A percentile compares a stretch with the other conserved stretches of the same genome.
Conservation (phyloP, 2,797 vertebrate genomes). For the Peromyscus eremicus region DNA sequence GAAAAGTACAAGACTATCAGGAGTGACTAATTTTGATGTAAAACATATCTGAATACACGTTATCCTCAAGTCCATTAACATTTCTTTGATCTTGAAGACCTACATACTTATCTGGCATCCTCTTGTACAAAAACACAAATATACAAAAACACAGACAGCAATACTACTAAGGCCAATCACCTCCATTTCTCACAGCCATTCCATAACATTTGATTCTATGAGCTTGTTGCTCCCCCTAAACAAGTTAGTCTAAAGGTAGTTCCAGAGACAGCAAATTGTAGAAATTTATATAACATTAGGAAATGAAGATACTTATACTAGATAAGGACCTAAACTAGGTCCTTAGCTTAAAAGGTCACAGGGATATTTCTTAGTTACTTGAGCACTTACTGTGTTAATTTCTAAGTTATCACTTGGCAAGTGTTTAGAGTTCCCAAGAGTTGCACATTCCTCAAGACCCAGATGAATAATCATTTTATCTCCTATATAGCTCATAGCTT, state of each 20-base stretch:
- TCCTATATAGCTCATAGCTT: background rate
- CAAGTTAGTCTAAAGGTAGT: constrained; percentile 21
- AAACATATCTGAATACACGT: background rate
- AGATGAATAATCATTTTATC: background rate
- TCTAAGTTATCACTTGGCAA: background rate
- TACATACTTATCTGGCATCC: background rate
- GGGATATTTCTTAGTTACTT: background rate
- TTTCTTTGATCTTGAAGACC: background rate
- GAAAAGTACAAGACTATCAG: background rate
- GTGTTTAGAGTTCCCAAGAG: background rate
- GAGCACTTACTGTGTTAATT: background rate
- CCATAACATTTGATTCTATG: background rate
- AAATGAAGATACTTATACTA: constrained; percentile 42
- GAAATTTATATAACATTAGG: background rate
- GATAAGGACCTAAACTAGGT: background rate
- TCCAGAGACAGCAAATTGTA: constrained; percentile 10
- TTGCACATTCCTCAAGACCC: background rate
- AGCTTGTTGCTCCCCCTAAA: background rate
- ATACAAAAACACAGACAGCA: background rate
- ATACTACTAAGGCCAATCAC: background rate
- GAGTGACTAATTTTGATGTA: background rate
- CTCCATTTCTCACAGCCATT: background rate
- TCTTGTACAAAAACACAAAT: background rate
- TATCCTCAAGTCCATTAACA: background rate
- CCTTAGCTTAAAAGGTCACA: background rate